These are phyloP conservation scores for Orthosia incerta DNA, from an alignment of 2,888 invertebrate species.

Conservation along the genomic window DNA sequence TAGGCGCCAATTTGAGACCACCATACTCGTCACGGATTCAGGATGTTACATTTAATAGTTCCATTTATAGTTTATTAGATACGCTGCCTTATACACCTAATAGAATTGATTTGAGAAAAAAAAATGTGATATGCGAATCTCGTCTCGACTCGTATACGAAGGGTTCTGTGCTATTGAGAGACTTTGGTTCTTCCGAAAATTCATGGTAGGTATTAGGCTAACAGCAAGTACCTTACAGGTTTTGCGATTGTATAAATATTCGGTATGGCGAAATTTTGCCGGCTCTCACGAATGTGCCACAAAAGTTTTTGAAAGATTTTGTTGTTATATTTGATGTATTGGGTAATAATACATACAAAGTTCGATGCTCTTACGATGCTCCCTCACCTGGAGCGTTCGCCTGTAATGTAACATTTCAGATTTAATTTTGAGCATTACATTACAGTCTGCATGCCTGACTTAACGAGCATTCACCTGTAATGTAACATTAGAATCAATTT, in stretches of 20 bases:
- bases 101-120: conserved; percentile 6
- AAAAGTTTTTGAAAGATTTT: too few relatives aligned
- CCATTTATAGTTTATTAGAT: conserved; percentile 39
- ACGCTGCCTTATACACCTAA: conserved; percentile 5
- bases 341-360: too few relatives aligned
- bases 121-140: background rate
- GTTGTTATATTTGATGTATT: too few relatives aligned
- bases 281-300: too few relatives aligned
- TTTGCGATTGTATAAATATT: background rate
- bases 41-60: conserved; percentile 35
- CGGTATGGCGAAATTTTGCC: background rate
- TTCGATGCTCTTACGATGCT: too few relatives aligned
- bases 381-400: too few relatives aligned
- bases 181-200: background rate
- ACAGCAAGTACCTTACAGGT: background rate
- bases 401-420: too few relatives aligned
- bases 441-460: too few relatives aligned
- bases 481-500: too few relatives aligned
- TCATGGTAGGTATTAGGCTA: background rate
- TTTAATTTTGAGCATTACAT: too few relatives aligned
- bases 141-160: background rate
- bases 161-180: background rate
- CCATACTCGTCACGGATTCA: conserved; percentile 42
- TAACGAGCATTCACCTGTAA: too few relatives aligned
- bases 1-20: conserved; percentile 38